Evolutionary conservation across 2,888 invertebrate genomes (phyloP).

Genomic region (Melanchra persicariae): DNA sequence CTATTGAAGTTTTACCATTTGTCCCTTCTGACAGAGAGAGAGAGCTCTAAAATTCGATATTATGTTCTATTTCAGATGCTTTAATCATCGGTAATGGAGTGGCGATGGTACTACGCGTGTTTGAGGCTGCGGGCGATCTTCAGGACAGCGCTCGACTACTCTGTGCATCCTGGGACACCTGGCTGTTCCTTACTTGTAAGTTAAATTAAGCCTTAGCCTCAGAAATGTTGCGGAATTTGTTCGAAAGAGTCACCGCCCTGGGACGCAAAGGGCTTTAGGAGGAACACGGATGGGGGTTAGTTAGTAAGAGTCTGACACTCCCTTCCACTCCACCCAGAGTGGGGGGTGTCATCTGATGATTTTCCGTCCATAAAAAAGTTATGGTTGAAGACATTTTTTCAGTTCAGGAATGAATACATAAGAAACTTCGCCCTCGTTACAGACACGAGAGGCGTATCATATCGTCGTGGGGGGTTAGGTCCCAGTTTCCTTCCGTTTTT

Average conservation of each 20-base stretch:
- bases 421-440: too few relatives aligned
- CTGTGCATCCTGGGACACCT: conserved; percentile 94
- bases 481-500: neutral
- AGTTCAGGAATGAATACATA: neutral
- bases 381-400: too few relatives aligned
- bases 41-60: neutral
- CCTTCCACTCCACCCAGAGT: too few relatives aligned
- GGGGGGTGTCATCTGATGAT: too few relatives aligned
- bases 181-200: conserved; percentile 93
- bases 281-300: too few relatives aligned
- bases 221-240: too few relatives aligned
- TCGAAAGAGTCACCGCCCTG: too few relatives aligned
- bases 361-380: too few relatives aligned
- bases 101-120: conserved; percentile 93
- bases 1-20: neutral
- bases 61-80: conserved; percentile 90
- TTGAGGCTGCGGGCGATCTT: conserved; percentile 91
- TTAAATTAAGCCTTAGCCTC: conserved; percentile 50
- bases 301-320: too few relatives aligned
- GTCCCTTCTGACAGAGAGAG: neutral
- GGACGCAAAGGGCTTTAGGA: too few relatives aligned
- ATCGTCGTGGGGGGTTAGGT: too few relatives aligned
- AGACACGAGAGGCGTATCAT: too few relatives aligned
- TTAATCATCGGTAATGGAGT: conserved; percentile 94
- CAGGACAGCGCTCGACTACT: conserved; percentile 92